Evolutionary conservation across 2,113 vertebrate genomes (phyloP).

Genomic region (Chaetodon trifascialis): DNA sequence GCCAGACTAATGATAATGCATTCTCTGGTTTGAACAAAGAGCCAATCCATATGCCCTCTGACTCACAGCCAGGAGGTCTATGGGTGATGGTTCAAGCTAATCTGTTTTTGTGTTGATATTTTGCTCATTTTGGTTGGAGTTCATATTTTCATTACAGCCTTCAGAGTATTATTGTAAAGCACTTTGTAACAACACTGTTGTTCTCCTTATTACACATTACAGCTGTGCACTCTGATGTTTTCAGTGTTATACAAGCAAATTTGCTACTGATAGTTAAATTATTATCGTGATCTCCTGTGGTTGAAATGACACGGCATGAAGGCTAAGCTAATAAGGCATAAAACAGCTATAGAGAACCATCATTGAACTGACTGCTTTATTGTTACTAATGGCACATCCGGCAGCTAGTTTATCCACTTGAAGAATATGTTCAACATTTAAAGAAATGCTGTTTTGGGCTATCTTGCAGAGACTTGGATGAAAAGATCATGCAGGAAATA

Average conservation of each 20-base stretch:
- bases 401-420: neutral
- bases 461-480: neutral
- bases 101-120: slow-evolving; percentile 31
- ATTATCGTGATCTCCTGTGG: neutral
- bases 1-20: slow-evolving; percentile 79
- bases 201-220: neutral
- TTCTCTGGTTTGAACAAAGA: slow-evolving; percentile 75
- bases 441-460: too few relatives aligned
- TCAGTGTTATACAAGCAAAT: neutral
- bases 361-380: neutral
- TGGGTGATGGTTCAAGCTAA: slow-evolving; percentile 34
- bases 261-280: neutral
- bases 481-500: neutral
- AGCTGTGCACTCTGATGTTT: slow-evolving; percentile 1
- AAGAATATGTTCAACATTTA: too few relatives aligned
- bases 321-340: too few relatives aligned
- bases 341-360: too few relatives aligned
- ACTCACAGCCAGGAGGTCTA: slow-evolving; percentile 60
- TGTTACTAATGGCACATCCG: neutral
- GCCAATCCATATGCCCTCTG: slow-evolving; percentile 68
- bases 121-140: slow-evolving; percentile 13
- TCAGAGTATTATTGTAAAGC: slow-evolving; percentile 11
- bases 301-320: neutral
- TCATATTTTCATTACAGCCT: slow-evolving; percentile 38
- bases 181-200: neutral